phyloP scores from a whole-genome alignment of 2,113 vertebrate genomes.

The Myotis davidii region DNA sequence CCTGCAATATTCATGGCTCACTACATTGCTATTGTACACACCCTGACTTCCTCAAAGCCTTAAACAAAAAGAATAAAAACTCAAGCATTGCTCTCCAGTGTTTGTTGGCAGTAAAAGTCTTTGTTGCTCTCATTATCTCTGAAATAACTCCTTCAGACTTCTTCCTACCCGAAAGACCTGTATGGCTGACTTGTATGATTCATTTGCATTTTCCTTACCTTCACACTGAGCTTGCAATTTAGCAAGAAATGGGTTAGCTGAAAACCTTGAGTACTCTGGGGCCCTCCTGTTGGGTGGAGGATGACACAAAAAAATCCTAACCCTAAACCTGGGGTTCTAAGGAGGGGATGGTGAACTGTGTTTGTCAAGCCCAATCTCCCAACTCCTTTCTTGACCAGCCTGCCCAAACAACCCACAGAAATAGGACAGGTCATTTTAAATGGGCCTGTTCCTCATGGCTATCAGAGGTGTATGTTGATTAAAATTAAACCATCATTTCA shows the following conservation, averaged over 20 bases:
- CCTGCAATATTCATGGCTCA: background rate
- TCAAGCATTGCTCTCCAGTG: background rate
- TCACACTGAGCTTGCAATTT: background rate
- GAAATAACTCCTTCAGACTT: background rate
- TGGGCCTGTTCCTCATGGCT: background rate
- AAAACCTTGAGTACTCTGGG: background rate
- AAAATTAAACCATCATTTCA: background rate
- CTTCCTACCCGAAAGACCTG: background rate
- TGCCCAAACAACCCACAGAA: background rate
- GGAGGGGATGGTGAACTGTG: background rate
- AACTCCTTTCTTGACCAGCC: background rate
- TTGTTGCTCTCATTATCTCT: background rate
- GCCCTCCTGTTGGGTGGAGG: background rate
- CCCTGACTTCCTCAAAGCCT: background rate
- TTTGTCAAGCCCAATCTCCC: background rate
- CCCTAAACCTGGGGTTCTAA: background rate
- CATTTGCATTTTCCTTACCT: background rate
- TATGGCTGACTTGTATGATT: background rate
- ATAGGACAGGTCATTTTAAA: background rate
- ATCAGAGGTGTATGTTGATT: background rate
- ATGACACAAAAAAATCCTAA: background rate
- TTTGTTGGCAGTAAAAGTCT: background rate
- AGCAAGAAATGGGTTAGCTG: background rate
- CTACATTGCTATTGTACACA: no score
- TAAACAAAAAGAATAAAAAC: background rate